Percentiles rank a stretch among this genome's conserved stretches.
These are phyloP conservation scores for Triops cancriformis DNA, from an alignment of 1,140 invertebrate genomes.

Conservation along the genomic window DNA sequence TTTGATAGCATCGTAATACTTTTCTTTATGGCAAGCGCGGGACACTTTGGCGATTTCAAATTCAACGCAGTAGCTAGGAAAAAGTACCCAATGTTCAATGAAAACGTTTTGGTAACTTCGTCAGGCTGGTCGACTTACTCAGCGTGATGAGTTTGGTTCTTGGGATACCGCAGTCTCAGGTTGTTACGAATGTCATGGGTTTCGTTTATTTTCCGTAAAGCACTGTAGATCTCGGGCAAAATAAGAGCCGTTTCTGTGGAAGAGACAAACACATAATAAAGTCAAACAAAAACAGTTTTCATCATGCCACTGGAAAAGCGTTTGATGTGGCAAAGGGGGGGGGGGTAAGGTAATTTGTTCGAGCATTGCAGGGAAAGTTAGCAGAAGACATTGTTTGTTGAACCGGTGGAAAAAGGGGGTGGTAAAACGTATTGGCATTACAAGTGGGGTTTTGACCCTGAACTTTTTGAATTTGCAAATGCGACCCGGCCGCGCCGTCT, in stretches of 20 bases:
- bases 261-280: conserved; percentile 24
- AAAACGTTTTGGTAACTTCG: not conserved
- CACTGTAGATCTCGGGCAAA: conserved; percentile 60
- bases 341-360: not conserved
- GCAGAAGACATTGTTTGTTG: not conserved
- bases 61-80: conserved; percentile 34
- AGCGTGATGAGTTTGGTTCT: conserved; percentile 41
- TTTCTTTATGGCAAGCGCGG: conserved; percentile 34
- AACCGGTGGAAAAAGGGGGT: not conserved
- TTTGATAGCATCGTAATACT: conserved; percentile 28
- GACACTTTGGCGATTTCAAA: conserved; percentile 36
- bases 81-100: not conserved
- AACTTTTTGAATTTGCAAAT: not conserved
- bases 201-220: conserved; percentile 57
- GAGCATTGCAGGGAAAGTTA: not conserved
- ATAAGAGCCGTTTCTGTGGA: conserved; percentile 66
- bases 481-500: not conserved
- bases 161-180: conserved; percentile 59
- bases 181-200: conserved; percentile 65
- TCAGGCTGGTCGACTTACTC: not conserved
- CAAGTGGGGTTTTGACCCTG: not conserved
- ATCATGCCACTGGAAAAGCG: not conserved
- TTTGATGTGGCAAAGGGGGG: not conserved
- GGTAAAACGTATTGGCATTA: not conserved
- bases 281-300: not conserved